These are phyloP conservation scores for Nemotelus nigrinus DNA, from an alignment of 2,888 invertebrate genomes.

Conservation along the genomic window DNA sequence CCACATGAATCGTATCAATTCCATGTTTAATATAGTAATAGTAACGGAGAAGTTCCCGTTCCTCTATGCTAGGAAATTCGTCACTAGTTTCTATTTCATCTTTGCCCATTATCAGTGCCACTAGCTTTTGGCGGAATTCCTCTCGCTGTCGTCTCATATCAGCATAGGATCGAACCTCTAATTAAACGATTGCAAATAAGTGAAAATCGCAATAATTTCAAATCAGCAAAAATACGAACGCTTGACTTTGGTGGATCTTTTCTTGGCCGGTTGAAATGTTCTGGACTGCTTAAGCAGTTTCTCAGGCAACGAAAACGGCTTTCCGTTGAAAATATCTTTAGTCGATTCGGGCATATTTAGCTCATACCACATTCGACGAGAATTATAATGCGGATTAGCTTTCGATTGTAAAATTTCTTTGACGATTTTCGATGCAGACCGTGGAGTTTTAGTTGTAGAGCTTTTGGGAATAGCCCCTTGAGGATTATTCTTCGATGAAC, in stretches of 20 bases:
- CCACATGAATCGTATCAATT: conserved; percentile 88
- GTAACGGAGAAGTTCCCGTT: conserved; percentile 80
- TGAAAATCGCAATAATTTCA: conserved; percentile 7
- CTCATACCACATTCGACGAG: conserved; percentile 61
- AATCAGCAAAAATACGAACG: conserved; percentile 5
- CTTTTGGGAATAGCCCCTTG: conserved; percentile 39
- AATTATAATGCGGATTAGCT: conserved; percentile 61
- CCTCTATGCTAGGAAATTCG: conserved; percentile 71
- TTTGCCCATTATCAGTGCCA: conserved; percentile 75
- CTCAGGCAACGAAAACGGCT: conserved; percentile 70
- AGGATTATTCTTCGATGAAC: background rate
- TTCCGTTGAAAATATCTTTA: conserved; percentile 59
- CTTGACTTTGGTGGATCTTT: conserved; percentile 45
- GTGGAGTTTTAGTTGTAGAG: background rate
- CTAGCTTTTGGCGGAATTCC: conserved; percentile 81
- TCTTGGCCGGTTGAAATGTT: conserved; percentile 65
- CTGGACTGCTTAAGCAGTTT: conserved; percentile 66
- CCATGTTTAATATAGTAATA: conserved; percentile 92
- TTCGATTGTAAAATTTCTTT: conserved; percentile 56
- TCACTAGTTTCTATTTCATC: conserved; percentile 60
- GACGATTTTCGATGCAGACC: background rate
- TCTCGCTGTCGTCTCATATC: conserved; percentile 79
- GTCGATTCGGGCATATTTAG: conserved; percentile 62
- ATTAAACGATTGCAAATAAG: conserved; percentile 23
- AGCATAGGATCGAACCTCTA: conserved; percentile 74